phyloP scores from a whole-genome alignment of 2,888 invertebrate species.

The Harpagoxenus sublaevis region DNA sequence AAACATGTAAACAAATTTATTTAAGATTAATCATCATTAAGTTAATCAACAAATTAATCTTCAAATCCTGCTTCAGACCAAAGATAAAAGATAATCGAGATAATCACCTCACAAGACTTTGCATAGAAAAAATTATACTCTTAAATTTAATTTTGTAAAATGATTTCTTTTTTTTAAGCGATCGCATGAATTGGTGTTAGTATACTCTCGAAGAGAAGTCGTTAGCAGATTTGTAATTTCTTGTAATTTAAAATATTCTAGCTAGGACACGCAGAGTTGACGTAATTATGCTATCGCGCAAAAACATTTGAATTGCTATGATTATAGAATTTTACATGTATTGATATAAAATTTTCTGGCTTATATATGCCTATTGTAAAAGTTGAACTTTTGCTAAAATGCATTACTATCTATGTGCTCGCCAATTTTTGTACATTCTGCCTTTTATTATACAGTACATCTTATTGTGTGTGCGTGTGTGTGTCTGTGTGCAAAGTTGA shows the following conservation, averaged over 20 bases:
- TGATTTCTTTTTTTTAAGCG: background rate
- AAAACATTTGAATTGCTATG: slow-evolving; percentile 57
- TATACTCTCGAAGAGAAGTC: slow-evolving; percentile 13
- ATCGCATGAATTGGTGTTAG: slow-evolving; percentile 26
- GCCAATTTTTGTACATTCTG: slow-evolving; percentile 52
- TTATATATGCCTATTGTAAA: slow-evolving; percentile 52
- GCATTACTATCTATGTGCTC: slow-evolving; percentile 72
- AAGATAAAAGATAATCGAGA: slow-evolving; percentile 59
- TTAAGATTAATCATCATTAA: slow-evolving; percentile 33
- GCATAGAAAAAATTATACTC: slow-evolving; percentile 14
- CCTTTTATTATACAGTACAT: slow-evolving; percentile 58
- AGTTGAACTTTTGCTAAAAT: slow-evolving; percentile 63
- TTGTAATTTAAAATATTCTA: slow-evolving; percentile 37
- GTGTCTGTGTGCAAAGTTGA: slow-evolving; percentile 10
- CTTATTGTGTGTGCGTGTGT: slow-evolving; percentile 35
- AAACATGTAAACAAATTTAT: slow-evolving; percentile 54
- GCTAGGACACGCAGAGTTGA: slow-evolving; percentile 13
- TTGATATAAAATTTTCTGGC: slow-evolving; percentile 66
- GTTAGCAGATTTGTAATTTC: background rate
- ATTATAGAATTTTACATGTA: slow-evolving; percentile 62
- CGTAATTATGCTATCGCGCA: slow-evolving; percentile 34
- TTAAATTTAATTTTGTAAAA: slow-evolving; percentile 37
- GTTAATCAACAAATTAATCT: slow-evolving; percentile 41
- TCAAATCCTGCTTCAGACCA: slow-evolving; percentile 38
- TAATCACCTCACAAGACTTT: background rate